These are phyloP conservation scores for Crenichthys baileyi DNA, from an alignment of 2,797 vertebrate species.

Conservation along the genomic window DNA sequence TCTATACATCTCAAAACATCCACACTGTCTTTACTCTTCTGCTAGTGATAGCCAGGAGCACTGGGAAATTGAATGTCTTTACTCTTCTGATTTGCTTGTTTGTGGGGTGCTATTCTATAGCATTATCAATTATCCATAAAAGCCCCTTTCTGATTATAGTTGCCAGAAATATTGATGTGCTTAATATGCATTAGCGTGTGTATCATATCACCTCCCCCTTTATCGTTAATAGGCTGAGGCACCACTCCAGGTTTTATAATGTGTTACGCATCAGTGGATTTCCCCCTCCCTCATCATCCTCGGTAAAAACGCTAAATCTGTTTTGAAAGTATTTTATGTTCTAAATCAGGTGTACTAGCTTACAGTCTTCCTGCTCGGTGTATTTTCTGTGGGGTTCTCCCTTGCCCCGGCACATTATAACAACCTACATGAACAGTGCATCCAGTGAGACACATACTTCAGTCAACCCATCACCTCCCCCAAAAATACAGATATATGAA, in stretches of 20 bases:
- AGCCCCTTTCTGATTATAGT: conserved; percentile 63
- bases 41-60: conserved; percentile 18
- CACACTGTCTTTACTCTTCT: conserved; percentile 25
- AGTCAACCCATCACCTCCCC: background rate
- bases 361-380: background rate
- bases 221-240: conserved; percentile 65
- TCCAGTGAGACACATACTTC: background rate
- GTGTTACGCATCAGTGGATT: conserved; percentile 59
- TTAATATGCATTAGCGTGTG: conserved; percentile 72
- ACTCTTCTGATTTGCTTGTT: conserved; percentile 76
- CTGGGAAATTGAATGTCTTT: conserved; percentile 58
- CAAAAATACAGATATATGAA: background rate
- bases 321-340: background rate
- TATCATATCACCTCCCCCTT: conserved; percentile 63
- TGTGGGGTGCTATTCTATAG: conserved; percentile 73
- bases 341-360: background rate
- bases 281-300: conserved; percentile 36
- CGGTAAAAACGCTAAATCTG: conserved; percentile 1
- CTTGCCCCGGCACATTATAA: background rate
- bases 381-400: background rate
- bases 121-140: conserved; percentile 82
- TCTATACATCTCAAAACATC: conserved; percentile 10
- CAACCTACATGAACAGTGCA: background rate
- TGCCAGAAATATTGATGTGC: conserved; percentile 67
- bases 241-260: conserved; percentile 67